Evolutionary conservation across 1,140 invertebrate genomes (phyloP).

Genomic region (Philotrypesis tridentata): DNA sequence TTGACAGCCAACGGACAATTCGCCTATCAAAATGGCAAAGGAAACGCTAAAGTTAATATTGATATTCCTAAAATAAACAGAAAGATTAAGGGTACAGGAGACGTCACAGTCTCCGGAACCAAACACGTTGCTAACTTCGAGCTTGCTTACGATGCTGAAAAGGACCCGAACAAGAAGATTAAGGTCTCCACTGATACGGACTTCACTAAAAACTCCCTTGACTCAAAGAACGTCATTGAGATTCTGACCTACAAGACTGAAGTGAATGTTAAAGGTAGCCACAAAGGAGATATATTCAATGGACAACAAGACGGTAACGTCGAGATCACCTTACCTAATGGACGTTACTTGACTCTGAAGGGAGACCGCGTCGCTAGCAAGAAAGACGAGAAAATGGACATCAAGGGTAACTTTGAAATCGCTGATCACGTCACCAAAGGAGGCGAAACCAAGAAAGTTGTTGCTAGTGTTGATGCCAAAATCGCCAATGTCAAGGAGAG

Average conservation of each 20-base stretch:
- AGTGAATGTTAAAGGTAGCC: slow-evolving; percentile 73
- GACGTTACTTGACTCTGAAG: slow-evolving; percentile 74
- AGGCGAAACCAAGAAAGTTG: slow-evolving; percentile 69
- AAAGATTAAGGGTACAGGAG: slow-evolving; percentile 77
- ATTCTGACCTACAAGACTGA: slow-evolving; percentile 75
- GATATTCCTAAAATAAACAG: slow-evolving; percentile 73
- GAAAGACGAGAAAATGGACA: slow-evolving; percentile 68
- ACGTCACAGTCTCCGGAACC: slow-evolving; percentile 75
- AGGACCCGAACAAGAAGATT: slow-evolving; percentile 79
- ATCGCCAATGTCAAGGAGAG: slow-evolving; percentile 65
- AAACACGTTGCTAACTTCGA: slow-evolving; percentile 76
- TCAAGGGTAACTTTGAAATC: slow-evolving; percentile 69
- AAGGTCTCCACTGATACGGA: slow-evolving; percentile 78
- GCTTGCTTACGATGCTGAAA: slow-evolving; percentile 80
- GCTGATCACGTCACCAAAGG: slow-evolving; percentile 75
- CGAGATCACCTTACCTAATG: slow-evolving; percentile 76
- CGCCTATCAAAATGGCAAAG: slow-evolving; percentile 65
- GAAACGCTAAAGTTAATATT: slow-evolving; percentile 68
- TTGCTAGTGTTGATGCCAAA: slow-evolving; percentile 63
- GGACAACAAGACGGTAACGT: slow-evolving; percentile 70
- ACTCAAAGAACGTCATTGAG: slow-evolving; percentile 80
- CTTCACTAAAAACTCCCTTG: slow-evolving; percentile 74
- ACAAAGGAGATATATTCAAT: slow-evolving; percentile 64
- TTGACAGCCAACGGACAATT: slow-evolving; percentile 65
- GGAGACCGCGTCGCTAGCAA: slow-evolving; percentile 67